Base-by-base conservation (phyloP, 92 coral and sea anemone genomes). In the Palythoa grandiflora region DNA sequence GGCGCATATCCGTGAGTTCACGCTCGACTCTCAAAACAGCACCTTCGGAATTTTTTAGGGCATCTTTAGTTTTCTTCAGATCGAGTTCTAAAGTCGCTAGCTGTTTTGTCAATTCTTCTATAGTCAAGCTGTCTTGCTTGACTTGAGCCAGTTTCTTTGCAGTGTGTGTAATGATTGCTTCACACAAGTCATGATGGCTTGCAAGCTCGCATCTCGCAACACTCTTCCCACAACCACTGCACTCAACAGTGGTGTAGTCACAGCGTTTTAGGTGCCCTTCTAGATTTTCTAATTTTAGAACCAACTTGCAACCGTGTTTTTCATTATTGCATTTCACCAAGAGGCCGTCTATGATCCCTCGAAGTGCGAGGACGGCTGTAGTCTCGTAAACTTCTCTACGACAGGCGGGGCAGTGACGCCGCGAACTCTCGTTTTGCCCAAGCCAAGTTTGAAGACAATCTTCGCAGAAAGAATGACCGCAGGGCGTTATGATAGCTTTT, bases 381-480 rank as follows among this genome's bases (percentile, higher is more conserved):
- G 90, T 89, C 70, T 88, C 93, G n/a, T 61, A 68, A 52, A 96
- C 90, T 38, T 93, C 89, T 5, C 92, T 90, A 2, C 96, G 95
- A 78, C 99, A 97, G 2, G 88, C 89, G 0, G 99, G 99, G 39
- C 98, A 97, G 40, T 75, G 50, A 0, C 20, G 74, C 17, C 20
- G 74, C 17, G 90, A 84, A 9, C 89, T 91, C 21, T 52, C 90
- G 21, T 79, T 86, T 39, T 73, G 59, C 38, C 90, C 89, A 4
- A 97, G 78, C 99, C 98, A 97, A 8, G 91, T 79, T 68, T 96
- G 92, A 71, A 97, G 91, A 83, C 99, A 97, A 28, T 85, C 88
- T 80, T 91, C 90, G 74, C 99, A 97, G 80, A 92, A 97, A 55
- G 98, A 90, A 88, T 97, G 99, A 36, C 99, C 98, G 73, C 99